Evolutionary conservation across 2,797 vertebrate genomes (phyloP), one percentile per base, ranked within the genome.

Genomic region (Anabas testudineus): DNA sequence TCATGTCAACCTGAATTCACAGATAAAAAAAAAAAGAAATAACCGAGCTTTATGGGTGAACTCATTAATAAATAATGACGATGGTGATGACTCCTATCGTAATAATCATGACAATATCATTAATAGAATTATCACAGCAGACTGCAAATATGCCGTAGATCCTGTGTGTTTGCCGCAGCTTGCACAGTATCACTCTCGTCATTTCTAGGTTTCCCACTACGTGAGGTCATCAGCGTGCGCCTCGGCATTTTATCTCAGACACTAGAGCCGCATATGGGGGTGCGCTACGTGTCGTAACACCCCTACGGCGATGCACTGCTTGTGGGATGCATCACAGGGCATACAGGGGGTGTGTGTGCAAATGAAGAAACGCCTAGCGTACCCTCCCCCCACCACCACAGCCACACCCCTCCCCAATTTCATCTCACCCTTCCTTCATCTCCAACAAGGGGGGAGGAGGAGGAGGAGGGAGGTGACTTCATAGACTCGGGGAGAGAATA

Each of bases 1-100:
- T 95, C 94, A 95, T 94, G 92, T 94, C 93, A 94, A 95, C 94
- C 94, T 95, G 94, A 95, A 93, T 94, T 95, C 91, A 95, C 93
- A 94, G 92, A 94, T 90, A 81, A 81, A 80, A 85, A 82, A 83
- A 90, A 82, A 81, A 48, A 83, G 59, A 90, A 89, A 80, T 53
- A 85, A 87, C 90, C 84, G 85, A 92, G 90, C 81, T 90, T 87
- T 83, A 89, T 80, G 89, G 89, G 91, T 92, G 83, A 93, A 91
- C 87, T 93, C 86, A 88, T 93, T 88, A 92, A 94, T 95, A 95
- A 94, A 94, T 94, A 94, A 94, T 90, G 88, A 91, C 76, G 85
- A 90, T 93, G 90, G 82, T 78, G 82, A 90, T 88, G 90, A 86
- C 78, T 88, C 84, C 87, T 87, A 86, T 86, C 60, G 66, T 90